Evolutionary conservation across 2,113 vertebrate genomes (phyloP).

Genomic region (Poeciliopsis occidentalis): DNA sequence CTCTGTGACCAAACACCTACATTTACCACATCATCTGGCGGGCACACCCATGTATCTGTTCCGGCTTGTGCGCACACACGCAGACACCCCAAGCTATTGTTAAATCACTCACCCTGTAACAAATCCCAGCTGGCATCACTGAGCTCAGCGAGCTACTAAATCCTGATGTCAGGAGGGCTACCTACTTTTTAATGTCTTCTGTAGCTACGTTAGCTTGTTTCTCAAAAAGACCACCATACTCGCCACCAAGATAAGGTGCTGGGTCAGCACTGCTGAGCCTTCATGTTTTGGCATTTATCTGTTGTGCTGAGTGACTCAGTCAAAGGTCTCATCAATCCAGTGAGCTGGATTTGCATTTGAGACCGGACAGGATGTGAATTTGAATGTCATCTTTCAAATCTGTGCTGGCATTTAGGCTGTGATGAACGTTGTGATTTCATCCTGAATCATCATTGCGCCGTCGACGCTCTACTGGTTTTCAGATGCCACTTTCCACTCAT

Average conservation of each 20-base stretch:
- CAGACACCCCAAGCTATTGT: slow-evolving; percentile 27
- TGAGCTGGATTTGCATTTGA: slow-evolving; percentile 12
- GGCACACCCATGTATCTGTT: slow-evolving; percentile 60
- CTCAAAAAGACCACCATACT: slow-evolving; percentile 17
- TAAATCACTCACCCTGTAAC: slow-evolving; percentile 33
- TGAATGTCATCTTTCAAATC: slow-evolving; percentile 4
- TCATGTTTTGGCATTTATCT: slow-evolving; percentile 18
- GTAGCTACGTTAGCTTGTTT: slow-evolving; percentile 47
- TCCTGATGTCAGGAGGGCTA: slow-evolving; percentile 11
- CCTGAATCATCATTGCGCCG: slow-evolving; percentile 1
- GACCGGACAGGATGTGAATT: neutral
- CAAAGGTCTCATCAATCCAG: neutral
- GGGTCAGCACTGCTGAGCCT: slow-evolving; percentile 26
- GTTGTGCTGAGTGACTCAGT: slow-evolving; percentile 1
- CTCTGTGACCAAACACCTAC: slow-evolving; percentile 45
- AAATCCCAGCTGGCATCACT: slow-evolving; percentile 43
- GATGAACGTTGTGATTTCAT: neutral
- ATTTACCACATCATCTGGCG: slow-evolving; percentile 54
- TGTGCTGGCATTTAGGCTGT: neutral
- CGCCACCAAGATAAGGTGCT: slow-evolving; percentile 16
- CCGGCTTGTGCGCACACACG: slow-evolving; percentile 45
- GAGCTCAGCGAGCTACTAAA: slow-evolving; percentile 20
- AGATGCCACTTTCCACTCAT: neutral
- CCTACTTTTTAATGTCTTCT: slow-evolving; percentile 30
- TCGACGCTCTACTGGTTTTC: neutral